phyloP scores from a whole-genome alignment of 2,888 invertebrate species.

The Malacosoma neustria region DNA sequence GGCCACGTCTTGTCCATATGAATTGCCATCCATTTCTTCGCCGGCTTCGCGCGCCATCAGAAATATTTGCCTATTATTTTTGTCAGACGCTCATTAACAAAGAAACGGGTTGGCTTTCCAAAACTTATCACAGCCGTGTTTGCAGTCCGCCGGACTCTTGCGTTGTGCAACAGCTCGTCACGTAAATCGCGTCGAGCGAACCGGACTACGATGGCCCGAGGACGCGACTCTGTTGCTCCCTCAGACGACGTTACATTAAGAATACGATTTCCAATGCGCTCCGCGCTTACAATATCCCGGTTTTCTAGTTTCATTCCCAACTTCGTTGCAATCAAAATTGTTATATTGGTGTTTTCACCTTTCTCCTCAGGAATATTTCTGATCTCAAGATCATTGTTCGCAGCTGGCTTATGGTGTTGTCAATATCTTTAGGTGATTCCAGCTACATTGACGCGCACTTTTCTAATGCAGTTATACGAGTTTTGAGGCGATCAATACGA shows the following conservation, averaged over 20 bases:
- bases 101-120: not conserved
- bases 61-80: not conserved
- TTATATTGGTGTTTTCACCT: not conserved
- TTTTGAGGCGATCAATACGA: too few relatives aligned
- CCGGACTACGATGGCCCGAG: not conserved
- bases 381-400: not conserved
- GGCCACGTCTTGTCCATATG: not conserved
- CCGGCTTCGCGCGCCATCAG: not conserved
- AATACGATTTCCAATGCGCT: not conserved
- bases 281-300: not conserved
- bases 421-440: not conserved
- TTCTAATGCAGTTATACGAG: too few relatives aligned
- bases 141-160: not conserved
- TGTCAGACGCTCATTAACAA: not conserved
- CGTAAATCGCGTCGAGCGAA: not conserved
- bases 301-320: not conserved
- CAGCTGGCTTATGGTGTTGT: not conserved
- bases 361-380: not conserved
- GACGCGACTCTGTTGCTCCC: not conserved
- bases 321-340: not conserved
- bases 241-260: not conserved
- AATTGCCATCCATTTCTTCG: not conserved
- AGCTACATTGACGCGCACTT: not conserved
- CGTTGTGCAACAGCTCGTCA: not conserved
- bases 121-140: not conserved